Conservation (phyloP, 2,888 invertebrate genomes). For the Glyphotaelius pellucidus region DNA sequence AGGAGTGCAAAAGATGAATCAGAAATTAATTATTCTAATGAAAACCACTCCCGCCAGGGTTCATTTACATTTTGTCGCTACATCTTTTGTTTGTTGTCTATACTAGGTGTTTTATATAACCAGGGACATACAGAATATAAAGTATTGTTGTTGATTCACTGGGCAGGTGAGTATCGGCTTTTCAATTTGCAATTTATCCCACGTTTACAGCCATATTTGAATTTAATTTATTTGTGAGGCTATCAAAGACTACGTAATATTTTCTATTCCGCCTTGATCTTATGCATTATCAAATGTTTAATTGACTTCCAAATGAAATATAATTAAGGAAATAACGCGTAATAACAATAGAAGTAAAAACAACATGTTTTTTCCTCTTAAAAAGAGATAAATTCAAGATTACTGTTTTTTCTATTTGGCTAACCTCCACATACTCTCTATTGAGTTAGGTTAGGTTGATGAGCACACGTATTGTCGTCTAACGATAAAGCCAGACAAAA, state of each 20-base stretch:
- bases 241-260: not conserved
- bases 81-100: not conserved
- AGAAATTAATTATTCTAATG: not conserved
- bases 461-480: not conserved
- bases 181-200: not conserved
- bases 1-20: not conserved
- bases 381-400: not conserved
- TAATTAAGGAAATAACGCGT: not conserved
- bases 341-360: not conserved
- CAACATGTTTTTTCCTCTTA: not conserved
- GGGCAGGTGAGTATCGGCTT: not conserved
- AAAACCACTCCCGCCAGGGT: not conserved
- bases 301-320: not conserved
- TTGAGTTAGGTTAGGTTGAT: not conserved
- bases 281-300: not conserved
- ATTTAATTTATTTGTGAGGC: slow-evolving; percentile 10
- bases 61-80: not conserved
- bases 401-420: not conserved
- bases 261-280: not conserved
- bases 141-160: not conserved
- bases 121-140: not conserved
- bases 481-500: not conserved
- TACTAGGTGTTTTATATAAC: slow-evolving; percentile 1
- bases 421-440: not conserved
- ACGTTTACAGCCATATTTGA: slow-evolving; percentile 8